These are phyloP conservation scores for Altica lythri DNA, from an alignment of 2,888 invertebrate species.

Conservation along the genomic window DNA sequence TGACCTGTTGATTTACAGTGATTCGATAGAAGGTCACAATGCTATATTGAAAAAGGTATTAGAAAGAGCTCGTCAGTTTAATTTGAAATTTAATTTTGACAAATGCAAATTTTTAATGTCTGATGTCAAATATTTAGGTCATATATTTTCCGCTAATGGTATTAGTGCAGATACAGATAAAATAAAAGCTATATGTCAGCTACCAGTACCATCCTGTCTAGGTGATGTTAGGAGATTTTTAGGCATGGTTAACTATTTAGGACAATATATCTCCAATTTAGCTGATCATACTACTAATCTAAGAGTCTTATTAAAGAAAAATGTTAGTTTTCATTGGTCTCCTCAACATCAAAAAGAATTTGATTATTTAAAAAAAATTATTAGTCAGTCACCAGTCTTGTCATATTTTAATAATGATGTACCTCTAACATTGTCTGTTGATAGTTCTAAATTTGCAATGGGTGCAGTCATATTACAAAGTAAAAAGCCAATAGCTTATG, in stretches of 20 bases:
- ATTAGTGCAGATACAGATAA: conserved; percentile 36
- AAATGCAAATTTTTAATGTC: conserved; percentile 36
- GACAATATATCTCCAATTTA: conserved; percentile 30
- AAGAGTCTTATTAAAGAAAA: conserved; percentile 12
- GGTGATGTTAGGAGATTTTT: conserved; percentile 35
- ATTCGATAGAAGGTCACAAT: conserved; percentile 29
- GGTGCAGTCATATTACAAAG: conserved; percentile 41
- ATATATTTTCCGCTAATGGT: conserved; percentile 34
- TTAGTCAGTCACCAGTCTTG: conserved; percentile 8
- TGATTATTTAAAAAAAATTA: conserved; percentile 4
- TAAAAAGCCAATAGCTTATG: conserved; percentile 41
- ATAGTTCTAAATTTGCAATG: conserved; percentile 16
- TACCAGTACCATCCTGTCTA: conserved; percentile 26
- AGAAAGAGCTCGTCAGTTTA: conserved; percentile 23
- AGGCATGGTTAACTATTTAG: conserved; percentile 43
- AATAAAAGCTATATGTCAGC: conserved; percentile 37
- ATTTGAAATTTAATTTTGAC: conserved; percentile 36
- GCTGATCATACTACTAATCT: conserved; percentile 28
- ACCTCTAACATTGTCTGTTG: background rate
- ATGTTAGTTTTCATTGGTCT: conserved; percentile 10
- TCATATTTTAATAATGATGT: conserved; percentile 7
- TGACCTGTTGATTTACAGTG: conserved; percentile 33
- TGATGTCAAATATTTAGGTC: conserved; percentile 39
- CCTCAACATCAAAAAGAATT: conserved; percentile 12
- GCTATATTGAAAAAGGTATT: conserved; percentile 31